A percentile compares a stretch with the other conserved stretches of the same genome.
phyloP scores from a whole-genome alignment of 2,888 invertebrate genomes.

The Himalopsyche tibetana region DNA sequence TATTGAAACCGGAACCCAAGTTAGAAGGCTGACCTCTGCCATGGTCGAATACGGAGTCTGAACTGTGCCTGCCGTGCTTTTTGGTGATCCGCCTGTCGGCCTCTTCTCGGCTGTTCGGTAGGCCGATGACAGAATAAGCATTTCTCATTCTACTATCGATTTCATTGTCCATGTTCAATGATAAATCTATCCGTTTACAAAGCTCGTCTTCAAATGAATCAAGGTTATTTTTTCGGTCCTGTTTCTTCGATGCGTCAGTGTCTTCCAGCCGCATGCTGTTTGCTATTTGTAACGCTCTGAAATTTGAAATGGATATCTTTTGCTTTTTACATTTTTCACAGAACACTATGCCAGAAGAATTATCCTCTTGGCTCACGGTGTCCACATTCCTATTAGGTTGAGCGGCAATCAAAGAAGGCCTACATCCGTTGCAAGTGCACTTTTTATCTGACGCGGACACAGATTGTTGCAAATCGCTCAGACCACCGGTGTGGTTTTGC shows the following conservation, averaged over 20 bases:
- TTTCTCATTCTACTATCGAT: constrained; percentile 67
- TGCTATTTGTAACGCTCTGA: constrained; percentile 75
- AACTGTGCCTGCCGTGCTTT: constrained; percentile 73
- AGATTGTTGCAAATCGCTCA: constrained; percentile 74
- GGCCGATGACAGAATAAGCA: constrained; percentile 59
- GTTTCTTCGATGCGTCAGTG: constrained; percentile 68
- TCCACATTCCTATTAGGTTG: constrained; percentile 15
- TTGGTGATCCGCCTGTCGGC: constrained; percentile 68
- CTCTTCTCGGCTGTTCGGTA: constrained; percentile 54
- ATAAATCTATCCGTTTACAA: constrained; percentile 74
- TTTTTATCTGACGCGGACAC: constrained; percentile 68
- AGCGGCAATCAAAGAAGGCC: background rate
- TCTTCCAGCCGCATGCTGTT: constrained; percentile 73
- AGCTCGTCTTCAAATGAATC: constrained; percentile 72
- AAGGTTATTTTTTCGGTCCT: constrained; percentile 47
- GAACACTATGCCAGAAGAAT: constrained; percentile 73
- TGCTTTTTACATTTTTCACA: constrained; percentile 75
- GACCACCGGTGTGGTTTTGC: constrained; percentile 47
- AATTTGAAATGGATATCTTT: constrained; percentile 75
- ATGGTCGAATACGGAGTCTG: constrained; percentile 69
- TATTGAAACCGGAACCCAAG: constrained; percentile 56
- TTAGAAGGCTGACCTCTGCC: constrained; percentile 48
- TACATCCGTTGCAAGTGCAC: constrained; percentile 60
- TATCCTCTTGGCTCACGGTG: constrained; percentile 67
- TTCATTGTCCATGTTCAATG: constrained; percentile 72